Conservation (phyloP, 2,113 vertebrate genomes). For the Actenoides lindsayi region DNA sequence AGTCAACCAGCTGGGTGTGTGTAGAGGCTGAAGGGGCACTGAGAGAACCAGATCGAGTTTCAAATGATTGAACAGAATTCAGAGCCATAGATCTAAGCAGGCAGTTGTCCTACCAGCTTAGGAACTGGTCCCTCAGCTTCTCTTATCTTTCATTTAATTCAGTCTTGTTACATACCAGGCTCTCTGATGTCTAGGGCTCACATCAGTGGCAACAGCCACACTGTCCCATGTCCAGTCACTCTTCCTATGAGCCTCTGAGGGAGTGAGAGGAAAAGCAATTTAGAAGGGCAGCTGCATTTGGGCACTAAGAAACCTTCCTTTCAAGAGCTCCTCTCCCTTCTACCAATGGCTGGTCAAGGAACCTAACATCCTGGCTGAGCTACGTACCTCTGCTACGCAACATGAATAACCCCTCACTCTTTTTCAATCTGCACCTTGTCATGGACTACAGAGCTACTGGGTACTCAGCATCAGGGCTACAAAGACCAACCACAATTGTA, state of each 20-base stretch:
- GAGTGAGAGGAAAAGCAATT: not conserved
- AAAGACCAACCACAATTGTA: not conserved
- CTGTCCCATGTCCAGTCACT: not conserved
- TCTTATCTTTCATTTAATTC: not conserved
- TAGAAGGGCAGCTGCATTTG: not conserved
- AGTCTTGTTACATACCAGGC: not conserved
- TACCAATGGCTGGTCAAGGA: not conserved
- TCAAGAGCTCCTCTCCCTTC: not conserved
- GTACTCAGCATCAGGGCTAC: too few species aligned
- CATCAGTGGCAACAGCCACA: not conserved
- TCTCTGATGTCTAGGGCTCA: not conserved
- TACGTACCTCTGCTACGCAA: not conserved
- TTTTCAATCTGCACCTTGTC: not conserved
- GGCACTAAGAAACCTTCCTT: not conserved
- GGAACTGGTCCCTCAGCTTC: not conserved
- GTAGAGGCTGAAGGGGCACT: not conserved
- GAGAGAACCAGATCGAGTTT: not conserved
- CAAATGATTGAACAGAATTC: not conserved
- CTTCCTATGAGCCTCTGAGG: rapidly evolving
- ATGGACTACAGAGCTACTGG: not conserved
- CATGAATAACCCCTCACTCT: not conserved
- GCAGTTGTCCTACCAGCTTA: not conserved
- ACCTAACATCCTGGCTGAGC: not conserved
- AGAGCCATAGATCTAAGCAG: not conserved
- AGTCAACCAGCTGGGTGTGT: not conserved